Evolutionary conservation across 2,888 invertebrate genomes (phyloP).

Genomic region (Tridacna gigas): DNA sequence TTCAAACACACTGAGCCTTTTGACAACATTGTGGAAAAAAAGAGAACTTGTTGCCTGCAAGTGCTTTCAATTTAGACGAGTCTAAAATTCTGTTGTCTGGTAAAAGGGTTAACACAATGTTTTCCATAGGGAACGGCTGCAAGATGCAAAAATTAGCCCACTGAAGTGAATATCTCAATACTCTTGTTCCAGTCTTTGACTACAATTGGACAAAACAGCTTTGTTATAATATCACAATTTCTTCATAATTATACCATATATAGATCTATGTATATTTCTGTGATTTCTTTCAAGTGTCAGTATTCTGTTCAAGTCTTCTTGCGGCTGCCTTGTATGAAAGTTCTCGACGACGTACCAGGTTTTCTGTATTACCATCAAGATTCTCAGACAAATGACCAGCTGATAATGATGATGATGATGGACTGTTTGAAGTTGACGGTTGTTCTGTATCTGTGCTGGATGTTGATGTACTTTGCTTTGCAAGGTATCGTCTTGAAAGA

Average conservation of each 20-base stretch:
- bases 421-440: neutral
- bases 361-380: constrained; percentile 21
- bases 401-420: neutral
- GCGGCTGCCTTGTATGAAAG: constrained; percentile 59
- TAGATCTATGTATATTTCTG: neutral
- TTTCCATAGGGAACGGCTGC: no score
- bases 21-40: no score
- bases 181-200: neutral
- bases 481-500: constrained; percentile 27
- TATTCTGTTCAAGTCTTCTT: constrained; percentile 40
- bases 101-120: no score
- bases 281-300: constrained; percentile 6
- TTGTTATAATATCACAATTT: neutral
- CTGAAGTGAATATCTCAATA: no score
- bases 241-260: neutral
- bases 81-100: no score
- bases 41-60: no score
- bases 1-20: no score
- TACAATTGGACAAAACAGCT: neutral
- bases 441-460: neutral
- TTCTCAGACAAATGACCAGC: neutral
- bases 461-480: constrained; percentile 21
- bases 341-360: constrained; percentile 48
- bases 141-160: no score
- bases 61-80: no score